Evolutionary conservation across 2,888 invertebrate genomes (phyloP).

Genomic region (Dendrolimus houi): DNA sequence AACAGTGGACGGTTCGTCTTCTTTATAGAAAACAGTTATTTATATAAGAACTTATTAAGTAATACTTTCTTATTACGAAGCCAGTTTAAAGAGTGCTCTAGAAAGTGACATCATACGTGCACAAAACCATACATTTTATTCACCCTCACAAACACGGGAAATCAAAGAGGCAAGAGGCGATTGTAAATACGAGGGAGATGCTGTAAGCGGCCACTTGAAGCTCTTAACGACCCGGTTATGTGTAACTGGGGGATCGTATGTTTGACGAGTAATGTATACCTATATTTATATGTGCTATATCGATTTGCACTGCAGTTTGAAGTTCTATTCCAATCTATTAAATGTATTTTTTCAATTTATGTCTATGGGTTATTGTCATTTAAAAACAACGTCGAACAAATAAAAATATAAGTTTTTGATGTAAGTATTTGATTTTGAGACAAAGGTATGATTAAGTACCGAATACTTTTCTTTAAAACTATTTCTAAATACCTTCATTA

Average conservation of each 20-base stretch:
- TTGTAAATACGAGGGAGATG: not conserved
- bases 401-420: no score
- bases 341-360: no score
- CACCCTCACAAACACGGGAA: not conserved
- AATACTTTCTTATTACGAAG: not conserved
- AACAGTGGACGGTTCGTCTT: no score
- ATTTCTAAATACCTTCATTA: no score
- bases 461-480: no score
- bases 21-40: no score
- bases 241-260: not conserved
- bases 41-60: no score
- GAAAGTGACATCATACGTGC: not conserved
- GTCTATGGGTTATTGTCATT: no score
- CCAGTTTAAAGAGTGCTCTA: not conserved
- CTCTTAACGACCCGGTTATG: conserved; percentile 3
- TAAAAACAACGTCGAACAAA: no score
- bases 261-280: not conserved
- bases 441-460: no score
- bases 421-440: no score
- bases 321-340: not conserved
- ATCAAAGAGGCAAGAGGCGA: not conserved
- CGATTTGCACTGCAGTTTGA: not conserved
- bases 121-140: not conserved
- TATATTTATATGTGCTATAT: not conserved
- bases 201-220: not conserved